A percentile compares a stretch with the other conserved stretches of the same genome.
These are phyloP conservation scores for Notospermus geniculatus DNA, from an alignment of 1,140 invertebrate species.

Conservation along the genomic window DNA sequence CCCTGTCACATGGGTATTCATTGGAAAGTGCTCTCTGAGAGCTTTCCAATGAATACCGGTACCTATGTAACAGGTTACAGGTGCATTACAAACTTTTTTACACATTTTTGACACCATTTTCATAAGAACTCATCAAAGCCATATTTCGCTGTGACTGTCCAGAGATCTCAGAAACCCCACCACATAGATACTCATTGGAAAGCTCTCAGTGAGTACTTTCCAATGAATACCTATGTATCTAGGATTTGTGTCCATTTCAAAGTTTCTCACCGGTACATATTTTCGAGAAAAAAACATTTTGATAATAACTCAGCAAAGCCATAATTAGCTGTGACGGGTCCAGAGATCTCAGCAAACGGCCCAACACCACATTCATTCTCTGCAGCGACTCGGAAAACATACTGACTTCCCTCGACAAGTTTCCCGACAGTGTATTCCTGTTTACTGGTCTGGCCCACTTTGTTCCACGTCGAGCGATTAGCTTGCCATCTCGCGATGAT, in stretches of 20 bases:
- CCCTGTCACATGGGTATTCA: too few relatives aligned
- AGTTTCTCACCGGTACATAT: too few relatives aligned
- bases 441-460: conserved; percentile 59
- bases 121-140: conserved; percentile 45
- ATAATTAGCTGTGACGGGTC: conserved; percentile 35
- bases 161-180: conserved; percentile 64
- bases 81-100: too few relatives aligned
- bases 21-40: too few relatives aligned
- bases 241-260: too few relatives aligned
- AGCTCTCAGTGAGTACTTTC: too few relatives aligned
- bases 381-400: conserved; percentile 91
- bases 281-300: too few relatives aligned
- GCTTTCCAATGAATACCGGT: too few relatives aligned
- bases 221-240: too few relatives aligned
- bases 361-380: conserved; percentile 87
- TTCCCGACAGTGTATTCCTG: conserved; percentile 60
- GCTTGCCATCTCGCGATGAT: conserved; percentile 65
- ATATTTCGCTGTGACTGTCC: conserved; percentile 43
- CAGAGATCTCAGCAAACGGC: conserved; percentile 67
- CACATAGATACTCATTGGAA: too few relatives aligned
- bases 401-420: conserved; percentile 74
- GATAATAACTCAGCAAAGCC: conserved; percentile 50
- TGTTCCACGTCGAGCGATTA: conserved; percentile 91
- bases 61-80: too few relatives aligned
- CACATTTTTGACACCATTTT: too few relatives aligned